phyloP scores from a whole-genome alignment of 2,888 invertebrate genomes.

The Conchocele bisecta region DNA sequence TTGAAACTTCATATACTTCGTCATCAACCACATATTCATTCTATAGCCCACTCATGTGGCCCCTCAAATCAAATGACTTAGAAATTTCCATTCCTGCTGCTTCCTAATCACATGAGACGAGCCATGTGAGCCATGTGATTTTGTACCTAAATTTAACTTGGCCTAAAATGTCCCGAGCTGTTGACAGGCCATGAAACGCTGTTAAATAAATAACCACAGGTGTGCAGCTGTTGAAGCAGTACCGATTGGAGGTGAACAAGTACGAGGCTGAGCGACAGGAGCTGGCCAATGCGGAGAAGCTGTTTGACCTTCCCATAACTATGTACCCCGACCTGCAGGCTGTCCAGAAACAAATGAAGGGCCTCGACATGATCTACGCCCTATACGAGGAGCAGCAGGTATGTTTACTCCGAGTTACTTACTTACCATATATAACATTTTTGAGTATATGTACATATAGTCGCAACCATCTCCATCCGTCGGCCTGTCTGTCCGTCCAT shows the following conservation, averaged over 20 bases:
- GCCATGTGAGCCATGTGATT: not conserved
- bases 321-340: slow-evolving; percentile 90
- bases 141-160: not conserved
- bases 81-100: too few relatives aligned
- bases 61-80: too few relatives aligned
- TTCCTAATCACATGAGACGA: too few relatives aligned
- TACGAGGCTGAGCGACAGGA: slow-evolving; percentile 87
- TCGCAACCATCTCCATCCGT: too few relatives aligned
- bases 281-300: slow-evolving; percentile 89
- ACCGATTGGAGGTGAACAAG: slow-evolving; percentile 86
- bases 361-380: slow-evolving; percentile 89
- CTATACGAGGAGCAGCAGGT: slow-evolving; percentile 90
- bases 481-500: too few relatives aligned
- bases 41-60: too few relatives aligned
- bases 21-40: too few relatives aligned
- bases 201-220: slow-evolving; percentile 63
- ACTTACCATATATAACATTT: too few relatives aligned
- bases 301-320: slow-evolving; percentile 93
- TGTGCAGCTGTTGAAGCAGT: slow-evolving; percentile 85
- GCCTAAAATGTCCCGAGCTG: not conserved
- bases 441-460: too few relatives aligned
- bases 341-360: slow-evolving; percentile 83
- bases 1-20: too few relatives aligned
- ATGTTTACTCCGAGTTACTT: too few relatives aligned
- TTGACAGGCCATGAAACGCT: too few relatives aligned